Evolutionary conservation across 2,888 invertebrate genomes (phyloP).

Genomic region (Phanerotoma sp.): DNA sequence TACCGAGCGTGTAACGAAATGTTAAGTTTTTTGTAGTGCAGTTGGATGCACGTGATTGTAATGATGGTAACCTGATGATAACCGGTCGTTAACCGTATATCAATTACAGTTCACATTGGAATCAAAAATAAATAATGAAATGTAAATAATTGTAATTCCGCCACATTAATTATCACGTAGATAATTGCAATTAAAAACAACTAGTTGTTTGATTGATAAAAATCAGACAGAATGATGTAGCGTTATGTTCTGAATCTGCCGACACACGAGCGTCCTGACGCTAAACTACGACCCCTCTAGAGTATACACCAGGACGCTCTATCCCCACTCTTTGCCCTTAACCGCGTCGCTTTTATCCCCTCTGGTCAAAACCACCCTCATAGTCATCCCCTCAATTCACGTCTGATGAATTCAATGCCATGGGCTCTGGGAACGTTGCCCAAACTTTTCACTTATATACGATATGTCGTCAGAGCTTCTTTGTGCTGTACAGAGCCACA

Average conservation of each 20-base stretch:
- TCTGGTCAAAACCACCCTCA: conserved; percentile 23
- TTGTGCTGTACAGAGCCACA: conserved; percentile 12
- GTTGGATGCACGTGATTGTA: no score
- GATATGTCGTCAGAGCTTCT: conserved; percentile 20
- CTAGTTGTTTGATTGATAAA: no score
- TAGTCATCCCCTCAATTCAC: conserved; percentile 14
- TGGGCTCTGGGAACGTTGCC: conserved; percentile 31
- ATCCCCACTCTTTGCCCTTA: conserved; percentile 29
- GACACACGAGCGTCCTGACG: conserved; percentile 28
- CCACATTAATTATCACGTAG: no score
- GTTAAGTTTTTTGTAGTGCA: no score
- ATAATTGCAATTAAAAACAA: no score
- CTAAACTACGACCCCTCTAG: conserved; percentile 30
- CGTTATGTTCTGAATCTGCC: no score
- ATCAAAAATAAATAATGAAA: not conserved
- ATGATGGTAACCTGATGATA: no score
- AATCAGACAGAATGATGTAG: no score
- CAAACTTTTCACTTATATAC: conserved; percentile 29
- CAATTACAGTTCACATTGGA: conserved; percentile 17
- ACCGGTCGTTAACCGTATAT: conserved; percentile 19
- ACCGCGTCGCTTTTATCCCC: conserved; percentile 28
- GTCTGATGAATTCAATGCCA: conserved; percentile 34
- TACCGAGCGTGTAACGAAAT: no score
- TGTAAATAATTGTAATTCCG: not conserved
- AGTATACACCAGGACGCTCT: conserved; percentile 28